phyloP scores from a whole-genome alignment of 2,113 vertebrate genomes.

The Numida meleagris region DNA sequence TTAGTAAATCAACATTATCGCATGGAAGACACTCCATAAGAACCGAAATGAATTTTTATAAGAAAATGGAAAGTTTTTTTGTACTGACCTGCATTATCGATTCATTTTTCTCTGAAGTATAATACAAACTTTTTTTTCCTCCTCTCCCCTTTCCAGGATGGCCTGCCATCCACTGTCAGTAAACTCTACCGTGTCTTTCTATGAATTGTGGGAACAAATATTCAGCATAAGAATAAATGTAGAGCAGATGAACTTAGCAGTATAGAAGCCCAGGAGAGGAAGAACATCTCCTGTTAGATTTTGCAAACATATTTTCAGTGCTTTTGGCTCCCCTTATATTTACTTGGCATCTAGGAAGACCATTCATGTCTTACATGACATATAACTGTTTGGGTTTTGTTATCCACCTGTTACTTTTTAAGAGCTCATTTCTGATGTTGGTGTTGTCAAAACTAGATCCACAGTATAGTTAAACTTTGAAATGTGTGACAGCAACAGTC shows the following conservation, averaged over 20 bases:
- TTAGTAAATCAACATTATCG: neutral
- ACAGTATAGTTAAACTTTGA: neutral
- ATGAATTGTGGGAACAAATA: neutral
- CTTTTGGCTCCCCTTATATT: neutral
- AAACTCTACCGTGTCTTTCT: neutral
- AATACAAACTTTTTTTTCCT: neutral
- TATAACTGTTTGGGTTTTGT: neutral
- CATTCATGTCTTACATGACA: neutral
- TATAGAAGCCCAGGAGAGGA: neutral
- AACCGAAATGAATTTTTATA: neutral
- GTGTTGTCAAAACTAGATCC: neutral
- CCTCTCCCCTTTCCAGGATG: fast-evolving
- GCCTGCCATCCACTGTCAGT: neutral
- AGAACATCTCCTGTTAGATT: neutral
- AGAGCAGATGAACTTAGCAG: neutral
- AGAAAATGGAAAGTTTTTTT: neutral
- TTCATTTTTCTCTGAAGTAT: neutral
- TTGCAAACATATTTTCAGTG: neutral
- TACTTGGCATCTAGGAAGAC: neutral
- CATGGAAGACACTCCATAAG: neutral
- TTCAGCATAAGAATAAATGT: neutral
- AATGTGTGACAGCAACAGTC: neutral
- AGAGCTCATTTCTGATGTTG: neutral
- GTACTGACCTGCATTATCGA: neutral
- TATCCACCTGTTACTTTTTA: neutral